Evolutionary conservation across 2,797 vertebrate genomes (phyloP).

Genomic region (Luscinia luscinia): DNA sequence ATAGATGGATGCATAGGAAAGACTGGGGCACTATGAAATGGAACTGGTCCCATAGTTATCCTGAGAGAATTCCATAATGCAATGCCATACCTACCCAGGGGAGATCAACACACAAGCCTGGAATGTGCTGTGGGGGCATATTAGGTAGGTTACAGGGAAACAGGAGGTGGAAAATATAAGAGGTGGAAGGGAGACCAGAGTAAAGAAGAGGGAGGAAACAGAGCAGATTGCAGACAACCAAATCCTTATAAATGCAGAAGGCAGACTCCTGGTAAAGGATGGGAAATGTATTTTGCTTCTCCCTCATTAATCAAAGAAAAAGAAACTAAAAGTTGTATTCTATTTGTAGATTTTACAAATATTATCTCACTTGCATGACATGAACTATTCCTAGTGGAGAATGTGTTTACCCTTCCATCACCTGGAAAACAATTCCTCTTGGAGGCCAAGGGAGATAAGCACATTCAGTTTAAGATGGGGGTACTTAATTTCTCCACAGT

Average conservation of each 20-base stretch:
- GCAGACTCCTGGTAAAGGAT: background rate
- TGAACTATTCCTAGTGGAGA: background rate
- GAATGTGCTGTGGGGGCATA: fast-evolving
- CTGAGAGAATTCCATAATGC: background rate
- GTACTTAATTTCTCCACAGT: background rate
- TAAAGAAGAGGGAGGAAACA: background rate
- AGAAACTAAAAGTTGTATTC: background rate
- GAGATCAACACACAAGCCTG: background rate
- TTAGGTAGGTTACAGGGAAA: background rate
- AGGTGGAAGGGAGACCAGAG: background rate
- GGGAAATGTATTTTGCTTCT: background rate
- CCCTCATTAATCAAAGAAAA: background rate
- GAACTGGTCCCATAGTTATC: fast-evolving
- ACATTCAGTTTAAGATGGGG: background rate
- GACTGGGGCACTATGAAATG: background rate
- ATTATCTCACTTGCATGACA: background rate
- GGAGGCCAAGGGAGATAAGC: background rate
- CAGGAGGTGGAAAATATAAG: background rate
- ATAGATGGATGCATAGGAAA: background rate
- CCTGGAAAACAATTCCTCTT: background rate
- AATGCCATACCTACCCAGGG: background rate
- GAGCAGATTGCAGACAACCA: background rate
- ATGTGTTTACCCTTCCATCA: background rate
- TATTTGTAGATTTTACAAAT: background rate
- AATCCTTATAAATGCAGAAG: background rate